A percentile compares a stretch with the other conserved stretches of the same genome.
Conservation (phyloP, 2,888 invertebrate genomes). For the Pseudanteris insignis region DNA sequence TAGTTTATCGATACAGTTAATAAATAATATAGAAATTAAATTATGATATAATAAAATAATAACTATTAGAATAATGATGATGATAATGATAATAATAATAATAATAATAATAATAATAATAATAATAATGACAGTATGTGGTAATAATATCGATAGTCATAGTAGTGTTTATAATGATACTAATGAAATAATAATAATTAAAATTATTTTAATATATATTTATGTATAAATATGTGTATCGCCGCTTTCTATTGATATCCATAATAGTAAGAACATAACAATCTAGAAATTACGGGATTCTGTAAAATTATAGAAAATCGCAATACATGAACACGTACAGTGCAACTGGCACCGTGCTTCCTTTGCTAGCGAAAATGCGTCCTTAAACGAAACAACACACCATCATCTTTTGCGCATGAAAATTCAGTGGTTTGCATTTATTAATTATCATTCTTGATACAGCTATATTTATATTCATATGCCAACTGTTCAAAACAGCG, state of each 20-base stretch:
- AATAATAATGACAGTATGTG: slow-evolving; percentile 47
- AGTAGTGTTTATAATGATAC: slow-evolving; percentile 47
- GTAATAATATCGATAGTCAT: slow-evolving; percentile 45
- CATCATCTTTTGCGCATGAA: slow-evolving; percentile 3
- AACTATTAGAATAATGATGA: slow-evolving; percentile 49
- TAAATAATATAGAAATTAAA: slow-evolving; percentile 64
- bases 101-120: slow-evolving; percentile 42
- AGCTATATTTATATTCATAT: slow-evolving; percentile 17
- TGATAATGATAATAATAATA: slow-evolving; percentile 47
- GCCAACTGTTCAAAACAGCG: slow-evolving; percentile 20
- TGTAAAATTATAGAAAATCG: slow-evolving; percentile 26
- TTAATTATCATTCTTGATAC: slow-evolving; percentile 12
- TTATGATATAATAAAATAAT: slow-evolving; percentile 52
- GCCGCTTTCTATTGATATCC: slow-evolving; percentile 10
- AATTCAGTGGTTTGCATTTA: slow-evolving; percentile 9
- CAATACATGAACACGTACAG: slow-evolving; percentile 9
- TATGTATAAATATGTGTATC: slow-evolving; percentile 1
- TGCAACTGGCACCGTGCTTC: slow-evolving; percentile 18
- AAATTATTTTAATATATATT: slow-evolving; percentile 34
- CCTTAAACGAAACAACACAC: slow-evolving; percentile 3
- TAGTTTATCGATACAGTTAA: slow-evolving; percentile 64
- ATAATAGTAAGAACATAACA: slow-evolving; percentile 45
- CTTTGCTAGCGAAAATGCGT: not conserved
- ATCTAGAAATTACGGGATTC: slow-evolving; percentile 33
- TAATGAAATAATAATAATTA: slow-evolving; percentile 38